Evolutionary conservation across 1,140 invertebrate genomes (phyloP).

Genomic region (Vanessa atalanta): DNA sequence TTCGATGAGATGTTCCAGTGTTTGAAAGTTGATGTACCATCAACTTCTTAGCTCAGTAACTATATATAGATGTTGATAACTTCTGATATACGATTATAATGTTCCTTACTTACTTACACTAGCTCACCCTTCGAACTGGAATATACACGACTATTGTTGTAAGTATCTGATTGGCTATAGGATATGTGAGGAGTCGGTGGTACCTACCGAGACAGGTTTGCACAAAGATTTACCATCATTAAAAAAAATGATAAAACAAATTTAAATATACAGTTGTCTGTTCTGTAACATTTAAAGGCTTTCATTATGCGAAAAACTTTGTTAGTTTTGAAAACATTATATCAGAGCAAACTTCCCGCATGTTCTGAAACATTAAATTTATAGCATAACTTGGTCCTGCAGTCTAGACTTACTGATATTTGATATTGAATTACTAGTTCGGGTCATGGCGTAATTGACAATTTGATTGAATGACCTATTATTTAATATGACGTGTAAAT

Average conservation of each 20-base stretch:
- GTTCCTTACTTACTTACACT: too few species aligned
- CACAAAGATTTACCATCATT: too few species aligned
- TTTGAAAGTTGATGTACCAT: neutral
- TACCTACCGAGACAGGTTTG: too few species aligned
- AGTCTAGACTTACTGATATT: conserved; percentile 34
- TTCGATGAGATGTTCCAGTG: neutral
- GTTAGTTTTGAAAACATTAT: conserved; percentile 32
- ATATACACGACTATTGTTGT: too few species aligned
- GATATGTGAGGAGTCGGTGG: too few species aligned
- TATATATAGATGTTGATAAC: too few species aligned
- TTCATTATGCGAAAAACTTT: conserved; percentile 39
- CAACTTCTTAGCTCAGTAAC: too few species aligned
- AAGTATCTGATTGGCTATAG: too few species aligned
- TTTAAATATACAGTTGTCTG: neutral
- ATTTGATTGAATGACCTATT: neutral
- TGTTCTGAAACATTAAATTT: conserved; percentile 36
- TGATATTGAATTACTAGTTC: conserved; percentile 30
- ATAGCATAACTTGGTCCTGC: conserved; percentile 35
- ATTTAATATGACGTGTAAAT: neutral
- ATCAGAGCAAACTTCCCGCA: conserved; percentile 31
- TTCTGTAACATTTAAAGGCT: conserved; percentile 30
- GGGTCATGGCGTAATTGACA: conserved; percentile 10
- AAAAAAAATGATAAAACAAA: too few species aligned
- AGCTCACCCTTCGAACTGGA: too few species aligned
- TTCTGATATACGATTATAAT: too few species aligned